Evolutionary conservation across 2,797 vertebrate species (phyloP).

Genomic region (Acipenser transmontanus): DNA sequence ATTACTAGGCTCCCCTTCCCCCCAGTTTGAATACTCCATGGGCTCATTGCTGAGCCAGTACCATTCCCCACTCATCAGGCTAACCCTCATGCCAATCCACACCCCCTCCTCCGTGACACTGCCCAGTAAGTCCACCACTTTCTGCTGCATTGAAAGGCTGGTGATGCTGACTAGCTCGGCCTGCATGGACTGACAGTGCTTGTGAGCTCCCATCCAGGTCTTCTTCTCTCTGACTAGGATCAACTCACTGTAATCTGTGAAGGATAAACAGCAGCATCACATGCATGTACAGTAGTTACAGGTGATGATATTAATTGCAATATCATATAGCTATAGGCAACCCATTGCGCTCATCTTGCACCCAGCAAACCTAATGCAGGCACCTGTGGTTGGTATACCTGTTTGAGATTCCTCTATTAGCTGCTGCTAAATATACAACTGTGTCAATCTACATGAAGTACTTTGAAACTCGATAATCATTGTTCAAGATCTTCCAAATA

Average conservation of each 20-base stretch:
- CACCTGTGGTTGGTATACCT: too few relatives aligned
- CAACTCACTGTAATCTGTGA: background rate
- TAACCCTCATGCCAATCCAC: conserved; percentile 56
- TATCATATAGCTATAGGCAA: too few relatives aligned
- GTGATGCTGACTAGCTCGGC: conserved; percentile 38
- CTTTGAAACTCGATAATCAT: too few relatives aligned
- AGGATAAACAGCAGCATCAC: too few relatives aligned
- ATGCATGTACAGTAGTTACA: too few relatives aligned
- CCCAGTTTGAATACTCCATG: conserved; percentile 36
- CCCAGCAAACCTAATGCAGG: too few relatives aligned
- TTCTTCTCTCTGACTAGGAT: background rate
- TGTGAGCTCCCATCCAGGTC: conserved; percentile 40
- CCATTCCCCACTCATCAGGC: conserved; percentile 38
- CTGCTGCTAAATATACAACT: too few relatives aligned
- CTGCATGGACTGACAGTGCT: conserved; percentile 7
- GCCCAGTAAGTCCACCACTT: background rate
- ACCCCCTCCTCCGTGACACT: conserved; percentile 4
- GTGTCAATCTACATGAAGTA: too few relatives aligned
- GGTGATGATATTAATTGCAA: too few relatives aligned
- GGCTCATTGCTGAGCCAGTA: conserved; percentile 39
- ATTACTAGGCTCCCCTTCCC: conserved; percentile 19
- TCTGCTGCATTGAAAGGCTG: fast-evolving
- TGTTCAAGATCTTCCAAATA: too few relatives aligned
- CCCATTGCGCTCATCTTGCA: too few relatives aligned
- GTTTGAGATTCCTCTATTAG: too few relatives aligned